These are phyloP conservation scores for Tetramorium parvispinum DNA, from an alignment of 1,140 invertebrate species.

Conservation along the genomic window DNA sequence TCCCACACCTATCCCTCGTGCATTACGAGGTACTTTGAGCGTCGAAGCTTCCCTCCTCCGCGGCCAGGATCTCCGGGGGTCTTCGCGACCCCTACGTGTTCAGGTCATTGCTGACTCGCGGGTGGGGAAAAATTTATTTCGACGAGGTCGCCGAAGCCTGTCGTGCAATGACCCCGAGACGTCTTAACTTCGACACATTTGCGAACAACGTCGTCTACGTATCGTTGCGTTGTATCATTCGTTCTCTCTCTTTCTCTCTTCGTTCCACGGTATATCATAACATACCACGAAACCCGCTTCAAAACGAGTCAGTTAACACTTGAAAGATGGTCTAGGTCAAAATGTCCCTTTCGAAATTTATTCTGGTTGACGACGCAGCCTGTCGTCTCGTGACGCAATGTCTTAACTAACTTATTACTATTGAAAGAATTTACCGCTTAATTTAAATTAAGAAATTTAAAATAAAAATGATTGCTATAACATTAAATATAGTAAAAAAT, in stretches of 20 bases:
- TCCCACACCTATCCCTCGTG: slow-evolving; percentile 34
- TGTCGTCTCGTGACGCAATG: slow-evolving; percentile 8
- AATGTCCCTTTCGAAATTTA: slow-evolving; percentile 43
- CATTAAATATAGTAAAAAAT: background rate
- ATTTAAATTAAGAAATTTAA: too few species aligned
- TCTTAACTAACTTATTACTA: slow-evolving; percentile 38
- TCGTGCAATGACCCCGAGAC: slow-evolving; percentile 65
- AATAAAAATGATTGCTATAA: too few species aligned
- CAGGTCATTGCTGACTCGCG: slow-evolving; percentile 43
- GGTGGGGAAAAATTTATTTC: slow-evolving; percentile 74
- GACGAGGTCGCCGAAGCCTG: slow-evolving; percentile 69
- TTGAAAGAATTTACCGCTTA: background rate
- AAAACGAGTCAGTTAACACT: slow-evolving; percentile 50
- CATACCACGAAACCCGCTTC: slow-evolving; percentile 23
- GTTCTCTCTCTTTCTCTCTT: slow-evolving; percentile 23
- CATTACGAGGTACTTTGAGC: slow-evolving; percentile 70
- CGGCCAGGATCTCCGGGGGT: slow-evolving; percentile 55
- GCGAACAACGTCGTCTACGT: slow-evolving; percentile 51
- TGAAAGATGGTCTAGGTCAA: slow-evolving; percentile 26
- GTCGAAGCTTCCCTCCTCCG: slow-evolving; percentile 19
- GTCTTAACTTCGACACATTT: slow-evolving; percentile 76
- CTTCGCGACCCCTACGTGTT: slow-evolving; percentile 48
- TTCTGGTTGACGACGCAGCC: slow-evolving; percentile 18
- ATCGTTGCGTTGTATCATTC: slow-evolving; percentile 34
- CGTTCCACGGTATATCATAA: background rate